Evolutionary conservation across 2,888 invertebrate species (phyloP).

Genomic region (Lymantria dispar): DNA sequence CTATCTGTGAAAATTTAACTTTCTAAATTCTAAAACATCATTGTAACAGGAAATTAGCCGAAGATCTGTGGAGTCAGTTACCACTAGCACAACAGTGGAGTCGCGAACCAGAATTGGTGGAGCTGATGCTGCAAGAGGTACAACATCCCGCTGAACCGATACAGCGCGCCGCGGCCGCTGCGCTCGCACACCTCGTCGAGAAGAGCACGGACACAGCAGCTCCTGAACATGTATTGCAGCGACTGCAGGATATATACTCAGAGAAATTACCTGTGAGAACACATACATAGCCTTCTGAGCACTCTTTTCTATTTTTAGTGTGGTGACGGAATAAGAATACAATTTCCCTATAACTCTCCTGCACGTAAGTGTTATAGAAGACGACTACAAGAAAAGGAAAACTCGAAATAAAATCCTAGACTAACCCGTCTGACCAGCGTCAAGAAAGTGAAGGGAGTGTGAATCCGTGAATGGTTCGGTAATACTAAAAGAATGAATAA

Average conservation of each 20-base stretch:
- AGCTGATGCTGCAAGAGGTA: conserved; percentile 85
- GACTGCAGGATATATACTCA: conserved; percentile 87
- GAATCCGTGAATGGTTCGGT: too few species aligned
- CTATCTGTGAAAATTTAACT: not conserved
- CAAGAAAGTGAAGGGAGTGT: too few species aligned
- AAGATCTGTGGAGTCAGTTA: conserved; percentile 62
- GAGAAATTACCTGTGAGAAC: conserved; percentile 86
- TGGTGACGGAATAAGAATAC: too few species aligned
- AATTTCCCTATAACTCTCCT: too few species aligned
- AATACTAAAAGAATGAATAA: too few species aligned
- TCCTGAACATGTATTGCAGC: conserved; percentile 78
- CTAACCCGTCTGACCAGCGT: too few species aligned
- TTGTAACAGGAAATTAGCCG: conserved; percentile 60
- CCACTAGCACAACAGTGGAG: conserved; percentile 48
- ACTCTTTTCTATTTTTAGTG: too few species aligned
- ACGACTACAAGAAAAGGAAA: too few species aligned
- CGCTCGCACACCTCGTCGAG: conserved; percentile 86
- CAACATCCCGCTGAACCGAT: conserved; percentile 92
- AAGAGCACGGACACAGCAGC: conserved; percentile 56
- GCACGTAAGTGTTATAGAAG: too few species aligned
- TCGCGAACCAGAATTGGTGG: conserved; percentile 66
- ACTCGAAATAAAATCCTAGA: too few species aligned
- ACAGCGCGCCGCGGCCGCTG: conserved; percentile 91
- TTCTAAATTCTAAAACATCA: not conserved
- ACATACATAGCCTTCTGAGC: too few species aligned